Base-by-base conservation (phyloP, 2,888 invertebrate genomes). In the Dryobotodes eremita region DNA sequence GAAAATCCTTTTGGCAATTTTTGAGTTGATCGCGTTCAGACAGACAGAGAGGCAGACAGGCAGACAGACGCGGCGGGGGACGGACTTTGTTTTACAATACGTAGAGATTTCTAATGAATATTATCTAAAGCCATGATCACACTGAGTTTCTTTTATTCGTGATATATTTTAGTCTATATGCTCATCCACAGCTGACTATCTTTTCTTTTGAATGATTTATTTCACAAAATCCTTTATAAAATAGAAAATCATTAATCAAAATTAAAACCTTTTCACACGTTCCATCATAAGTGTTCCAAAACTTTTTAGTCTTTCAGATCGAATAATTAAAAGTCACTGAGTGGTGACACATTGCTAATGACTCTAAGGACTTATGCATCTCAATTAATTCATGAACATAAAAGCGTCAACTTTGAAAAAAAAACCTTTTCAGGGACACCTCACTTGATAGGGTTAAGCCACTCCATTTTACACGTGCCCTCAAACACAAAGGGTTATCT, bases 331-430 rank as follows among this genome's bases (percentile, higher is more conserved):
- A 77, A 75, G 36, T 74, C 69, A 55, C 48, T 36, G 55, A 72
- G 66, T 74, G 77, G 65, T 78, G 71, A 80, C 74, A 71, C 69
- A 74, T 78, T 84, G 75, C 75, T 74, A 80, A 78, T 71, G 81
- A 87, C 79, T 87, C 64, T 20, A n/a, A 69, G 76, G 72, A 68
- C 72, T 79, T 68, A 79, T 79, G 42, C 59, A 75, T 77, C 64
- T 75, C 46, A 77, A 77, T 85, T 85, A 76, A 77, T 77, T 73
- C 8, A 55, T 74, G 61, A 59, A 81, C 15, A 48, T 17, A 81
- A 84, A 76, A 83, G 42, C 68, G 13, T 64, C 55, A 69, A 65
- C 64, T 75, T 71, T 69, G 20, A 61, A 68, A 80, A 48, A 36
- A 80, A 64, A 72, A 23, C 23, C 3, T 62, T n/a, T 74, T 42